Evolutionary conservation across 2,113 vertebrate species (phyloP).

Genomic region (Syrrhaptes paradoxus): DNA sequence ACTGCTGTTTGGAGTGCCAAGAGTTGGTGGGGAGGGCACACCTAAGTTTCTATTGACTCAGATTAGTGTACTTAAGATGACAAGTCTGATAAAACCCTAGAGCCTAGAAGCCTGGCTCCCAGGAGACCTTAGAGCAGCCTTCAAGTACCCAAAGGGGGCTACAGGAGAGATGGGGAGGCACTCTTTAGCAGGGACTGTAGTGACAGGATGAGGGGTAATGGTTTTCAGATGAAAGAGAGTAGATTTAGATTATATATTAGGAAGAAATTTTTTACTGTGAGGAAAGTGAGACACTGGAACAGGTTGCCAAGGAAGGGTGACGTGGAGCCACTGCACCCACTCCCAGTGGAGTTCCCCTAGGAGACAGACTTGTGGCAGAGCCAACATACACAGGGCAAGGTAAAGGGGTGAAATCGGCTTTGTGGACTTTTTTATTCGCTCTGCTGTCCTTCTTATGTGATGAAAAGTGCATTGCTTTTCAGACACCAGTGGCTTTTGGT

Average conservation of each 20-base stretch:
- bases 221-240: too few species aligned
- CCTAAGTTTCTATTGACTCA: background rate
- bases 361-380: background rate
- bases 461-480: background rate
- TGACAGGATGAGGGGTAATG: too few species aligned
- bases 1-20: background rate
- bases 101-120: too few species aligned
- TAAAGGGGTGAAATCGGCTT: background rate
- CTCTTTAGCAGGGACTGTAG: too few species aligned
- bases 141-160: too few species aligned
- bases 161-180: too few species aligned
- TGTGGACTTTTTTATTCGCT: background rate
- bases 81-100: background rate
- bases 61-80: background rate
- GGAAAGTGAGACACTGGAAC: too few species aligned
- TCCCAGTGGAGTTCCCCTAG: background rate
- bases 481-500: background rate
- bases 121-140: too few species aligned
- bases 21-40: background rate
- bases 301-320: background rate
- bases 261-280: too few species aligned
- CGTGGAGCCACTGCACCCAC: fast-evolving
- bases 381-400: background rate
- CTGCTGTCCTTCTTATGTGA: background rate
- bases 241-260: too few species aligned